Conservation (phyloP, 2,888 invertebrate genomes). For the Cantharis flavilabris region DNA sequence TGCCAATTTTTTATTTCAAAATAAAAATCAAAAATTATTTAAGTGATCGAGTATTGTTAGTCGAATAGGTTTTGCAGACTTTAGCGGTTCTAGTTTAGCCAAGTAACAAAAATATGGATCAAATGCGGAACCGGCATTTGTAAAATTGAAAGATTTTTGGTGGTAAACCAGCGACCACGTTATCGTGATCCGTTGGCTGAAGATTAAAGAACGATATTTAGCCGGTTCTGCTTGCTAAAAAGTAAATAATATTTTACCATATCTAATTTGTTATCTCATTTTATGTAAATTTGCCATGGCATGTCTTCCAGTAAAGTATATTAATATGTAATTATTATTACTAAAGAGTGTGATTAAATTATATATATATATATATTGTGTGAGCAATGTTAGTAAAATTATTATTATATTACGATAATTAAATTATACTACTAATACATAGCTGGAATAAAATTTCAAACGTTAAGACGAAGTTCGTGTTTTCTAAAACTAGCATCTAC, state of each 20-base stretch:
- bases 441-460: conserved; percentile 16
- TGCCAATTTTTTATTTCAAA: not conserved
- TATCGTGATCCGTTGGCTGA: not conserved
- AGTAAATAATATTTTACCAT: not conserved
- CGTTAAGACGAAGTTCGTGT: not conserved
- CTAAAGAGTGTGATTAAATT: conserved; percentile 31
- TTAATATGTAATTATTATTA: conserved; percentile 25
- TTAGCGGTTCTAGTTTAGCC: not conserved
- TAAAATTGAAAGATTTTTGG: not conserved
- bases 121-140: not conserved
- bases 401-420: conserved; percentile 13
- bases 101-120: not conserved
- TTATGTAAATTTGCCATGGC: conserved; percentile 47
- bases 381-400: conserved; percentile 24
- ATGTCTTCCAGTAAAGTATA: conserved; percentile 53
- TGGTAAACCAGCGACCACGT: not conserved
- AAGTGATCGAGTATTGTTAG: not conserved
- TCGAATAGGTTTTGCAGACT: not conserved
- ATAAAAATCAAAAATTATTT: not conserved
- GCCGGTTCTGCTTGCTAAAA: not conserved
- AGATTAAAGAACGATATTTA: not conserved
- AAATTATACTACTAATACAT: not conserved
- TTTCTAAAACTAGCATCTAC: not conserved
- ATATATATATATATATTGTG: conserved; percentile 8
- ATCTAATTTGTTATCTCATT: conserved; percentile 11